Percentiles rank a stretch among this genome's conserved stretches.
These are phyloP conservation scores for Phanerotoma sp. DNA, from an alignment of 2,888 invertebrate species.

Conservation along the genomic window DNA sequence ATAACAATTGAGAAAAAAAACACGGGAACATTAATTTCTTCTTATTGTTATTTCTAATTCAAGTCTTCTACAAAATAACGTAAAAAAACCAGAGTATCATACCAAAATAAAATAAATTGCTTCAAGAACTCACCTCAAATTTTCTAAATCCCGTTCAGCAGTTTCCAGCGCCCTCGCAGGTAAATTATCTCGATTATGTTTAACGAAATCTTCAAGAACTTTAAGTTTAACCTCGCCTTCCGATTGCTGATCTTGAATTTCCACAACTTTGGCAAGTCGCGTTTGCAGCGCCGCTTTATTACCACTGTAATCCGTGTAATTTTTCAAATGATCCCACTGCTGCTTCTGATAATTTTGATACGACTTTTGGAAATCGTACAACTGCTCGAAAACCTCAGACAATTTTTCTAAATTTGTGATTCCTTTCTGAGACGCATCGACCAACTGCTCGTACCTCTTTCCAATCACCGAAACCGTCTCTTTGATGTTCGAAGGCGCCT, in stretches of 20 bases:
- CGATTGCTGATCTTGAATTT: constrained; percentile 75
- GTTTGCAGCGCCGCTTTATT: constrained; percentile 83
- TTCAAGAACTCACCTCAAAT: constrained; percentile 62
- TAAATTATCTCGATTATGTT: constrained; percentile 68
- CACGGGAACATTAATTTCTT: too few species aligned
- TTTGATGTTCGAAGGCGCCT: constrained; percentile 64
- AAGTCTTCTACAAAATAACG: too few species aligned
- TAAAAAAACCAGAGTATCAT: too few species aligned
- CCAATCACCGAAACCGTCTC: constrained; percentile 73
- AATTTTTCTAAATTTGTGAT: constrained; percentile 75
- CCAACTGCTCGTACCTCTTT: constrained; percentile 72
- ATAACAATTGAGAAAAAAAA: too few species aligned
- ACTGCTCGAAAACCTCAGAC: constrained; percentile 81
- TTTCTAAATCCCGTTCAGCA: constrained; percentile 78
- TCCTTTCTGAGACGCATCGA: constrained; percentile 67
- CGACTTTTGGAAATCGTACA: constrained; percentile 80
- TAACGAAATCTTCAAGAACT: constrained; percentile 73
- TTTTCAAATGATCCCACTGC: constrained; percentile 82
- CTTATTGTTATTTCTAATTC: too few species aligned
- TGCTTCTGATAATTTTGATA: constrained; percentile 90
- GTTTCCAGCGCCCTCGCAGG: constrained; percentile 82
- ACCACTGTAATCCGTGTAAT: constrained; percentile 83
- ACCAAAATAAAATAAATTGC: neutral
- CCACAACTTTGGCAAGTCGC: constrained; percentile 76
- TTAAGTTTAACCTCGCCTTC: constrained; percentile 78